Conservation (phyloP, 2,888 invertebrate genomes). For the Artemia sinica region DNA sequence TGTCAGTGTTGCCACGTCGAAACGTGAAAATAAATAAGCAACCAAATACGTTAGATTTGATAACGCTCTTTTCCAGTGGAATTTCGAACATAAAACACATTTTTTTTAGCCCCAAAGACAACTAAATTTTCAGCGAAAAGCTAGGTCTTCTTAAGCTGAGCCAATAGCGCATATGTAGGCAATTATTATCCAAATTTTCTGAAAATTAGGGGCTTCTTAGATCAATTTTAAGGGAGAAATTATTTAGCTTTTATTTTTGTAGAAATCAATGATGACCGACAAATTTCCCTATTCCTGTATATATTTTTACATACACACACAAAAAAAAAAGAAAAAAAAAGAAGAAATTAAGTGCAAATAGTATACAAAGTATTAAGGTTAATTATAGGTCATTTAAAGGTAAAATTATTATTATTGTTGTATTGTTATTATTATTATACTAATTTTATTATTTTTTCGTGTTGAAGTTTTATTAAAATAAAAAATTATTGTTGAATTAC, state of each 20-base stretch:
- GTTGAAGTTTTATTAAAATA: background rate
- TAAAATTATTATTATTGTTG: background rate
- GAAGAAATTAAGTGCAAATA: background rate
- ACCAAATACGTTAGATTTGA: too few relatives aligned
- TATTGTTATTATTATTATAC: background rate
- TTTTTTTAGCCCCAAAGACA: too few relatives aligned
- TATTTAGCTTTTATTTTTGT: background rate
- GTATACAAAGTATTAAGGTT: background rate
- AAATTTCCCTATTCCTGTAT: background rate
- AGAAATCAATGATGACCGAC: slow-evolving; percentile 7
- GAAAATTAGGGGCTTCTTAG: too few relatives aligned
- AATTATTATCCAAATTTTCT: too few relatives aligned
- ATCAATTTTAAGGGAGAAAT: background rate
- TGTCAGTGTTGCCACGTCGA: too few relatives aligned
- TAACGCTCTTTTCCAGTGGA: too few relatives aligned
- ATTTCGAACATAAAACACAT: too few relatives aligned
- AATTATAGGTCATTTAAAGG: background rate
- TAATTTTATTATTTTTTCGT: too few relatives aligned
- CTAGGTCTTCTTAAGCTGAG: too few relatives aligned
- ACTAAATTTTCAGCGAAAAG: too few relatives aligned
- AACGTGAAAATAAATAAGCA: too few relatives aligned
- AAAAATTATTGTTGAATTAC: background rate
- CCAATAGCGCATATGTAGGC: too few relatives aligned
- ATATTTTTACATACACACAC: slow-evolving; percentile 14
- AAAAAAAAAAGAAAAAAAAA: slow-evolving; percentile 22